Base-by-base conservation (phyloP, 53 echinoderm and acorn worm genomes). In the Henricia sp. region DNA sequence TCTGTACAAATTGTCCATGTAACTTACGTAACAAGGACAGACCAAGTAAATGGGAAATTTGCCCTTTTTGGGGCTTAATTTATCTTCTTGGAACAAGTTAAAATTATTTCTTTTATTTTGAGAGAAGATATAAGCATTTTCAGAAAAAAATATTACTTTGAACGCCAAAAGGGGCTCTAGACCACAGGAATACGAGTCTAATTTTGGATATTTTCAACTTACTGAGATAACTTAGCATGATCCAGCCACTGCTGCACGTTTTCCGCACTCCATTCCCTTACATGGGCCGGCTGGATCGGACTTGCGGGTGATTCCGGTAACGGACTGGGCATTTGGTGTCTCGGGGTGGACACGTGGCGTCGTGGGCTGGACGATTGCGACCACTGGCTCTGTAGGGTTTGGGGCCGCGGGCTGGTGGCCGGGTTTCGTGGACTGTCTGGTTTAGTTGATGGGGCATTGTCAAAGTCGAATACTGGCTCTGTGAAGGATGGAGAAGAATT, bases 211-310 rank as follows among this genome's bases (percentile, higher is more conserved):
- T 1, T 13, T 4, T 6, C 16, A 27, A 13, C 72, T 77, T 53
- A 67, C 77, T 62, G 30, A 8, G 75, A 64, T 66, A 87, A 24
- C 14, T 89, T 72, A 20, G 70, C 41, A 19, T 68, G 69, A 33
- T 85, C 74, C 66, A 89, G 44, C 93, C 90, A 93, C 21, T 89
- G 68, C 25, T 86, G 86, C 17, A 93, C 93, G 34, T 89, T 72
- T 6, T 90, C 83, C 16, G 46, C 86, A n/a, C 82, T 83, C 93
- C 93, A 93, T 33, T 82, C 68, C 30, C 76, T 36, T 35, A 91
- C 84, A 35, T 77, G 69, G 41, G 83, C 74, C 17, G 83, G 44
- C 46, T 37, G 65, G 43, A 57, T 66, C 9, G 55, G 57, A 33
- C 77, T 40, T n/a, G n/a, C n/a, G 65, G 67, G 44, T 16, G 39